These are phyloP conservation scores for Epicauta chinensis DNA, from an alignment of 1,140 invertebrate genomes.

Conservation along the genomic window DNA sequence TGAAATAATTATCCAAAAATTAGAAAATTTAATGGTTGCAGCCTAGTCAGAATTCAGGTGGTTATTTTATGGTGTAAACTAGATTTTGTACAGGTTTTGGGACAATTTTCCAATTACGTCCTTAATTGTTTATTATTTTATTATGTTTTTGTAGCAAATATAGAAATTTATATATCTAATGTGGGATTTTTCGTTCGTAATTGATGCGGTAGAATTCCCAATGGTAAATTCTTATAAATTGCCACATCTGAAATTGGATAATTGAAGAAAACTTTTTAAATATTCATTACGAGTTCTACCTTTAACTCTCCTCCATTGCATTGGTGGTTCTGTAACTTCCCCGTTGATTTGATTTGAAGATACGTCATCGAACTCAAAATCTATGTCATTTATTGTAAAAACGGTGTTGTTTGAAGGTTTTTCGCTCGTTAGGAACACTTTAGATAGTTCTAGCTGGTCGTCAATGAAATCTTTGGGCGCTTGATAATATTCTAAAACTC, in stretches of 20 bases:
- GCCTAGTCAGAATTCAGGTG: too few species aligned
- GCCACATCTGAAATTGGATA: constrained; percentile 23
- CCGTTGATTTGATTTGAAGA: background rate
- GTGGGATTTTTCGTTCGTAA: constrained; percentile 35
- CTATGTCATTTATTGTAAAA: constrained; percentile 15
- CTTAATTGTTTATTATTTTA: background rate
- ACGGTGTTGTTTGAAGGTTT: constrained; percentile 2
- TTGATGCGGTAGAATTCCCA: constrained; percentile 25
- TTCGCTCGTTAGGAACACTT: background rate
- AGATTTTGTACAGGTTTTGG: too few species aligned
- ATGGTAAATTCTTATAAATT: constrained; percentile 19
- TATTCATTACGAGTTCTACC: constrained; percentile 9
- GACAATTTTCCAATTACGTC: too few species aligned
- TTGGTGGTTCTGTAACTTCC: background rate
- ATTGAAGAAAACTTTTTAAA: constrained; percentile 3
- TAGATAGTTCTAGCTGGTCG: background rate
- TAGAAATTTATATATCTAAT: constrained; percentile 42
- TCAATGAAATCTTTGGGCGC: constrained; percentile 8
- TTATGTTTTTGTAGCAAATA: background rate
- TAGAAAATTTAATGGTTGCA: too few species aligned
- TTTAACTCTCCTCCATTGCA: constrained; percentile 20
- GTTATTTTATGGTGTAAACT: too few species aligned
- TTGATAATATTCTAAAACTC: constrained; percentile 15
- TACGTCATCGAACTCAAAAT: too few species aligned
- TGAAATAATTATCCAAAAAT: background rate